Evolutionary conservation across 2,888 invertebrate species (phyloP), one percentile per base, ranked within the genome.

Genomic region (Acrocyrtus sp.): DNA sequence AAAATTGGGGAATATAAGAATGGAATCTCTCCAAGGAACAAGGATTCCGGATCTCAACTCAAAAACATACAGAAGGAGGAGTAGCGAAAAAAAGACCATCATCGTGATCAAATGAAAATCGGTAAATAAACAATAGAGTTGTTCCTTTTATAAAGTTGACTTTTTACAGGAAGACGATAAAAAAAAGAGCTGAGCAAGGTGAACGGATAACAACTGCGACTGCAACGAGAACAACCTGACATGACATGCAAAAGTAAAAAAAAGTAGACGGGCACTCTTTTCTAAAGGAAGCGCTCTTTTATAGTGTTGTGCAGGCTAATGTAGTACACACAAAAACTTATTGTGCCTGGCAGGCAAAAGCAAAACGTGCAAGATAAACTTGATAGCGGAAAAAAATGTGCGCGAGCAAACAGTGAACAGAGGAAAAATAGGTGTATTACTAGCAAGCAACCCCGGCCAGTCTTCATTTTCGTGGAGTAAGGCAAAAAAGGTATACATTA

Each of bases 311-410:
- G 15, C 41, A 39, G 34, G n/a, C 26, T 17, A 34, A 17, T 53
- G 41, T 43, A 45, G 57, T 26, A 27, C 57, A 58, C 57, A 58
- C 43, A 41, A 58, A 58, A 27, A n/a, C 45, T 58, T 58, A 58
- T 58, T 58, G 57, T 58, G 57, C 57, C 57, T 58, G 43, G 45
- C 24, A 58, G 57, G 57, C 57, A 27, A n/a, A n/a, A n/a, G n/a
- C n/a, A n/a, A n/a, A n/a, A n/a, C n/a, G n/a, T n/a, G n/a, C n/a
- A n/a, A n/a, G n/a, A n/a, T n/a, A n/a, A n/a, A n/a, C n/a, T n/a
- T n/a, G 29, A 27, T 43, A 29, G 29, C 53, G 26, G 17, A 10
- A 3, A 43, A 6, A 6, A 17, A 17, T 17, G 3, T 43, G 17
- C 12, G 3, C 43, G 3, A 17, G 17, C 17, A 12, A 39, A 10